phyloP scores from a whole-genome alignment of 2,888 invertebrate species.

The Cerastis leucographa region DNA sequence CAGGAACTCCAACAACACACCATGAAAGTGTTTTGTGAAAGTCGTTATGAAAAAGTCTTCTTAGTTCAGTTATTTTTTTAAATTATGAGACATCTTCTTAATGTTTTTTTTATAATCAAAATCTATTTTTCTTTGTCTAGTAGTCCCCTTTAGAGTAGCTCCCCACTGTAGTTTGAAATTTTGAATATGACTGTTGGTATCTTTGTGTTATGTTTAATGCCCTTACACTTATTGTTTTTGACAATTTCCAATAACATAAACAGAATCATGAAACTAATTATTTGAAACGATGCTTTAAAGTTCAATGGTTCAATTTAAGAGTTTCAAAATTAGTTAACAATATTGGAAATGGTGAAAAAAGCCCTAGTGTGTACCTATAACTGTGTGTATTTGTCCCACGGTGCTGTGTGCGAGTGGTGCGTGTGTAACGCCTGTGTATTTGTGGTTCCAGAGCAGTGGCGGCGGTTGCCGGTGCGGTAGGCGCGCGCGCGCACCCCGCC shows the following conservation, averaged over 20 bases:
- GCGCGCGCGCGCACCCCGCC: constrained; percentile 92
- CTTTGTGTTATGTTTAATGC: constrained; percentile 53
- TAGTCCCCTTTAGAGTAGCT: constrained; percentile 40
- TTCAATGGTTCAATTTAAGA: constrained; percentile 10
- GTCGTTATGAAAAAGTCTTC: not conserved
- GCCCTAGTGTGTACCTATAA: constrained; percentile 56
- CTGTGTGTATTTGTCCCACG: constrained; percentile 68
- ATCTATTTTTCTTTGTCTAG: not conserved
- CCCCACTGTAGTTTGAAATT: constrained; percentile 45
- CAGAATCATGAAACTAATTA: constrained; percentile 16
- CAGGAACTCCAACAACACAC: not conserved
- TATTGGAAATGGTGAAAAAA: constrained; percentile 39
- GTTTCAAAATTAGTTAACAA: constrained; percentile 28
- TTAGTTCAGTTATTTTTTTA: no score
- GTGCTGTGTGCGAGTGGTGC: constrained; percentile 71
- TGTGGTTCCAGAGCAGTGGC: constrained; percentile 91
- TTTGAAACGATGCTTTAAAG: not conserved
- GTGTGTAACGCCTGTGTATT: constrained; percentile 87
- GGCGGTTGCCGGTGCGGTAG: constrained; percentile 90
- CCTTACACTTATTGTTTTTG: constrained; percentile 45
- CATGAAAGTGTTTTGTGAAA: not conserved
- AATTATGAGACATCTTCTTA: constrained; percentile 8
- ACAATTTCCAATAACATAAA: constrained; percentile 46
- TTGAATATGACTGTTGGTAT: constrained; percentile 64
- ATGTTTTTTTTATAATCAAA: constrained; percentile 2